These are phyloP conservation scores for Lasioglossum lativentre DNA, from an alignment of 2,888 invertebrate species.

Conservation along the genomic window DNA sequence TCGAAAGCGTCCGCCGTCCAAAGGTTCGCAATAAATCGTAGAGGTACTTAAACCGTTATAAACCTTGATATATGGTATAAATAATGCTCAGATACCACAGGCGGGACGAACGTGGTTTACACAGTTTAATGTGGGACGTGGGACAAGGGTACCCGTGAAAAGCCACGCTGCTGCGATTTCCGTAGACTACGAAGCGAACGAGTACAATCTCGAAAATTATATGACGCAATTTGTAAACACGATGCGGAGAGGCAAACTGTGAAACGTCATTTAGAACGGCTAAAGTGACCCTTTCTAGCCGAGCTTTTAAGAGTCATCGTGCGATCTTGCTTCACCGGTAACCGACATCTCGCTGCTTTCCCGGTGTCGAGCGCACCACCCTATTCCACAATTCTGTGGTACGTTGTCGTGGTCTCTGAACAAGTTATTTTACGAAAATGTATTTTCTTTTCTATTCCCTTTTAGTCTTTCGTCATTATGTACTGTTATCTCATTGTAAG, in stretches of 20 bases:
- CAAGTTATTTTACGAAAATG: background rate
- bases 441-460: no score
- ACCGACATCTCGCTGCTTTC: conserved; percentile 50
- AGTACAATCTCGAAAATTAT: conserved; percentile 31
- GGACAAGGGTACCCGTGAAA: background rate
- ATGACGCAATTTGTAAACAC: conserved; percentile 51
- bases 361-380: background rate
- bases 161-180: background rate
- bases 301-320: conserved; percentile 55
- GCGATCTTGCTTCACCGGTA: conserved; percentile 29
- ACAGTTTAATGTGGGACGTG: background rate
- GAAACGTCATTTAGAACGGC: conserved; percentile 58
- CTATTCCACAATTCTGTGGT: background rate
- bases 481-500: background rate
- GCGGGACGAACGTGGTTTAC: background rate
- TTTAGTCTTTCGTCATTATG: background rate
- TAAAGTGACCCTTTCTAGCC: conserved; percentile 57
- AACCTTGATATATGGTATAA: background rate
- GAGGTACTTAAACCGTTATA: background rate
- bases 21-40: background rate
- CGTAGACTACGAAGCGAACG: background rate
- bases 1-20: background rate
- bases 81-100: background rate
- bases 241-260: conserved; percentile 15
- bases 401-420: background rate